Percentiles rank a stretch among this genome's conserved stretches.
Conservation (phyloP, 2,888 invertebrate genomes). For the Lamellibrachia columna region DNA sequence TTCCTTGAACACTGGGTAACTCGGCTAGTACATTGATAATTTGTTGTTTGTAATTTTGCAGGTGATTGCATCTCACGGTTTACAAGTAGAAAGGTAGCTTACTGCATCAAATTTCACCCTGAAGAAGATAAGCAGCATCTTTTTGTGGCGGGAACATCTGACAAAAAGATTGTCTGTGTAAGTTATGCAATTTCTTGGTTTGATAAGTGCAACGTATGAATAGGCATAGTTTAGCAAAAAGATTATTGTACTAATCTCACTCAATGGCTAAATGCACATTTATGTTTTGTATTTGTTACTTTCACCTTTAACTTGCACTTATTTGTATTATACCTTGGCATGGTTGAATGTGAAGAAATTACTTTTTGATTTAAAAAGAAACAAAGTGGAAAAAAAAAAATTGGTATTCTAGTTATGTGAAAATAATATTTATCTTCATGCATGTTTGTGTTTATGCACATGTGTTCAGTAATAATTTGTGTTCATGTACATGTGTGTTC, state of each 20-base stretch:
- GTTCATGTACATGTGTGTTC: neutral
- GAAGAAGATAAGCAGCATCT: slow-evolving; percentile 96
- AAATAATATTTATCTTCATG: neutral
- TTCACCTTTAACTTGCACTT: neutral
- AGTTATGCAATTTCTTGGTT: slow-evolving; percentile 66
- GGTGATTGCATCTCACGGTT: slow-evolving; percentile 72
- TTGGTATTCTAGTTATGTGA: neutral
- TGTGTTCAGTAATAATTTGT: neutral
- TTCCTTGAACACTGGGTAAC: no score
- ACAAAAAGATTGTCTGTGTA: slow-evolving; percentile 99
- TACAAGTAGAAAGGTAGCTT: slow-evolving; percentile 95
- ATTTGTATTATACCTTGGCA: neutral
- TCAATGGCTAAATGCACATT: neutral
- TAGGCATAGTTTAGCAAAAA: neutral
- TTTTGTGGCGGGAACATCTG: slow-evolving; percentile 97
- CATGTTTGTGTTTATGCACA: neutral
- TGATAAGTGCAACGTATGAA: neutral
- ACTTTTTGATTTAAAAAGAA: neutral
- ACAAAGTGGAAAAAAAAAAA: neutral
- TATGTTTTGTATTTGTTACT: neutral
- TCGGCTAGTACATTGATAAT: no score
- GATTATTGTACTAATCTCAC: neutral
- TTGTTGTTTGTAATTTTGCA: slow-evolving; percentile 41
- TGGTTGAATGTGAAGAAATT: neutral
- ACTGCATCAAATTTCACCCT: slow-evolving; percentile 97